Evolutionary conservation across 2,113 vertebrate species (phyloP).

Genomic region (Cephalophus harveyi): DNA sequence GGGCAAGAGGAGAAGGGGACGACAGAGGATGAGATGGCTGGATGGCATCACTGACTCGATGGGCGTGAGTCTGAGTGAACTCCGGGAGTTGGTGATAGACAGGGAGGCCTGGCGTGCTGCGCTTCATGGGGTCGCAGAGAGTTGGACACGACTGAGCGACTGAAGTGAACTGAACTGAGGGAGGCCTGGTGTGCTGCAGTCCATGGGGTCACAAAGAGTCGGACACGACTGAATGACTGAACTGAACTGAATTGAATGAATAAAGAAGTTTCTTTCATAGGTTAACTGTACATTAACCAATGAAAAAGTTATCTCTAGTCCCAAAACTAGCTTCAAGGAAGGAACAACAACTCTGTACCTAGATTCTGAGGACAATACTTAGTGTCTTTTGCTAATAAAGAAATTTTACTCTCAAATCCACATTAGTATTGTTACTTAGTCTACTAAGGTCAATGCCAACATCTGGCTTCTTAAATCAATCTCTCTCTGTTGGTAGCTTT

Average conservation of each 20-base stretch:
- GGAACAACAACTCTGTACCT: neutral
- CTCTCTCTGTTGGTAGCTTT: neutral
- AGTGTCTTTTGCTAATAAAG: neutral
- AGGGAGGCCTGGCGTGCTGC: no score
- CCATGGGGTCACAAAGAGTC: neutral
- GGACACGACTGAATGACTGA: neutral
- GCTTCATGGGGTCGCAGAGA: no score
- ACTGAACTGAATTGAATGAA: neutral
- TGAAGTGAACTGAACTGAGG: neutral
- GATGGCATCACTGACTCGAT: no score
- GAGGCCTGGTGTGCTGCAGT: neutral
- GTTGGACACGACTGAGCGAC: no score
- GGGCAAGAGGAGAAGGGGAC: no score
- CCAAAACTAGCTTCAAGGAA: slow-evolving; percentile 29
- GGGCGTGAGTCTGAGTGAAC: no score
- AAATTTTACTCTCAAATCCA: neutral
- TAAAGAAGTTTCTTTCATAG: neutral
- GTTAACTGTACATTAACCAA: neutral
- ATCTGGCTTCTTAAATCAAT: neutral
- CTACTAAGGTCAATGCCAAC: neutral
- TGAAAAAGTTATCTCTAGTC: neutral
- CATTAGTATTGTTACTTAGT: neutral
- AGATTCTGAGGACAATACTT: neutral
- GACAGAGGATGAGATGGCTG: no score
- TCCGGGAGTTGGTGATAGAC: no score